phyloP scores from a whole-genome alignment of 2,888 invertebrate genomes.

The Nomada hirtipes region DNA sequence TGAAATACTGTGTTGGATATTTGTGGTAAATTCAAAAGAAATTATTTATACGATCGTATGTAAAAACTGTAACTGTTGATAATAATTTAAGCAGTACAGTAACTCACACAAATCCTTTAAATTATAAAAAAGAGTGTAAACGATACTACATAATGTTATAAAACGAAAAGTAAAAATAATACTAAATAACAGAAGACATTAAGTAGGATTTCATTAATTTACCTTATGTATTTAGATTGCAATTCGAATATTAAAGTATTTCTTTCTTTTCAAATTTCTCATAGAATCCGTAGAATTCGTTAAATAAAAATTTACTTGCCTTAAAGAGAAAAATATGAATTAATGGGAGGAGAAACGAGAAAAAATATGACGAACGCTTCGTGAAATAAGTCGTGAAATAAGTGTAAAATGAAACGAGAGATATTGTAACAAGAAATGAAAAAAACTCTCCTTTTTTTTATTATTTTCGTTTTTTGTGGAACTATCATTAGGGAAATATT shows the following conservation, averaged over 20 bases:
- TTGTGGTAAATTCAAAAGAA: constrained; percentile 22
- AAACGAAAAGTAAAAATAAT: constrained; percentile 18
- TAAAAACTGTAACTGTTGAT: constrained; percentile 21
- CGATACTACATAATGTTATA: background rate
- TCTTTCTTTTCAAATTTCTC: constrained; percentile 55
- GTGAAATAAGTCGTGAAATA: constrained; percentile 3
- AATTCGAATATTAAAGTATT: constrained; percentile 59
- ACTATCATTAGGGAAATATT: background rate
- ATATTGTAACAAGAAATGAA: background rate
- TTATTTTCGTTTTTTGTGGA: background rate
- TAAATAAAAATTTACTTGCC: constrained; percentile 53
- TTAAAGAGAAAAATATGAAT: constrained; percentile 48
- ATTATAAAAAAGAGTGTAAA: constrained; percentile 21
- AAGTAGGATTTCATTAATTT: constrained; percentile 44
- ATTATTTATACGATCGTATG: constrained; percentile 23
- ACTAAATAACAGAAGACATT: constrained; percentile 31
- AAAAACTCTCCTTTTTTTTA: background rate
- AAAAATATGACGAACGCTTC: constrained; percentile 19
- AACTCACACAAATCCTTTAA: constrained; percentile 17
- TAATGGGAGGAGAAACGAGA: constrained; percentile 28
- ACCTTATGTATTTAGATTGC: constrained; percentile 68
- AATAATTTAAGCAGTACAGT: constrained; percentile 36
- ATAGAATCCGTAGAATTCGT: constrained; percentile 51
- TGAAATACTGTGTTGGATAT: constrained; percentile 36
- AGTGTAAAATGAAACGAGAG: constrained; percentile 6